phyloP scores from a whole-genome alignment of 1,140 invertebrate genomes.

The Drosophila suzukii region DNA sequence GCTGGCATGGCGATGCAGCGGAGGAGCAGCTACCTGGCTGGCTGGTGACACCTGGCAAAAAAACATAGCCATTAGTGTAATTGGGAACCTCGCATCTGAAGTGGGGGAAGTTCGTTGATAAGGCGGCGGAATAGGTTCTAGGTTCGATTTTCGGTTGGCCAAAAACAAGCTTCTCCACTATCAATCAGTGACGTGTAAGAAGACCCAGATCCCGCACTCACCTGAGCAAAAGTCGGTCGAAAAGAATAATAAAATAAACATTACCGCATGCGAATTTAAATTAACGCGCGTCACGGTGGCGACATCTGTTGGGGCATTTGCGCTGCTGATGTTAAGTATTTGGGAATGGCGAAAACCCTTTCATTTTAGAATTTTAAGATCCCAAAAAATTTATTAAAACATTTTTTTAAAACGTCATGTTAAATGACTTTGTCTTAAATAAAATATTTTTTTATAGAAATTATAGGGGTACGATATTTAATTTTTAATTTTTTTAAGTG shows the following conservation, averaged over 20 bases:
- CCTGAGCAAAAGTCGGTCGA: conserved; percentile 3
- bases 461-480: too few species aligned
- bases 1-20: conserved; percentile 19
- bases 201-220: neutral
- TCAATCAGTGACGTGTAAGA: conserved; percentile 54
- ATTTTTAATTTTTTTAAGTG: too few species aligned
- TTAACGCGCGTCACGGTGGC: conserved; percentile 21
- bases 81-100: conserved; percentile 21
- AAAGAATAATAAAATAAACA: conserved; percentile 1
- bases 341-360: neutral
- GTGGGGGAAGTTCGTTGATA: conserved; percentile 28
- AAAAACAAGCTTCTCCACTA: conserved; percentile 65
- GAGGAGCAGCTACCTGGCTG: conserved; percentile 20
- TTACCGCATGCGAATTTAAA: conserved; percentile 31
- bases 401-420: too few species aligned
- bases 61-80: conserved; percentile 63
- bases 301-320: conserved; percentile 20
- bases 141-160: conserved; percentile 13
- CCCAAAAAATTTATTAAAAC: neutral
- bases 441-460: too few species aligned
- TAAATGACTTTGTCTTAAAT: too few species aligned
- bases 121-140: conserved; percentile 11
- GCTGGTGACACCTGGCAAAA: conserved; percentile 65
- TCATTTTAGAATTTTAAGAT: neutral
- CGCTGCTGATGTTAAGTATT: neutral